Percentiles rank a stretch among this genome's conserved stretches.
Evolutionary conservation across 2,797 vertebrate species (phyloP).

Genomic region (Rhinogobio ventralis): DNA sequence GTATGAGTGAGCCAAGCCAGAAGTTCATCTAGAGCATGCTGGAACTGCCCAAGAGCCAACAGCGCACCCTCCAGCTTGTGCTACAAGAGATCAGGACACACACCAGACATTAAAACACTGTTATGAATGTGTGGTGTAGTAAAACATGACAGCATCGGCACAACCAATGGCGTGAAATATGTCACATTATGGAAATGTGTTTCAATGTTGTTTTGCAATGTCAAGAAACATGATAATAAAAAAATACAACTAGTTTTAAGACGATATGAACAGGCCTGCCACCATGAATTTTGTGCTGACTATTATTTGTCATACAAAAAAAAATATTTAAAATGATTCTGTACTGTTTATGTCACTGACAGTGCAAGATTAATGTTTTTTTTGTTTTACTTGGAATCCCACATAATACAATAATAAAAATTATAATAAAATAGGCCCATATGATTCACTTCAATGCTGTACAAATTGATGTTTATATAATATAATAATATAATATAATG

Average conservation of each 20-base stretch:
- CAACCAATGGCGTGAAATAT: background rate
- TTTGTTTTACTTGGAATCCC: too few relatives aligned
- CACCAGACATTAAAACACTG: conserved; percentile 49
- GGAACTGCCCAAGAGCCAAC: conserved; percentile 96
- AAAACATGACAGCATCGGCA: background rate
- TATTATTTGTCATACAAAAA: too few relatives aligned
- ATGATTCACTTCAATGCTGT: background rate
- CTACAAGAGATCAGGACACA: conserved; percentile 73
- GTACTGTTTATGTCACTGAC: too few relatives aligned
- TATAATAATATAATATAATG: background rate
- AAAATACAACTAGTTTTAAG: too few relatives aligned
- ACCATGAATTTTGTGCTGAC: too few relatives aligned
- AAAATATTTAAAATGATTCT: too few relatives aligned
- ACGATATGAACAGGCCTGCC: too few relatives aligned
- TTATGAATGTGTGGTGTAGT: background rate
- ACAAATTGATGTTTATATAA: background rate
- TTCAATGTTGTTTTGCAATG: background rate
- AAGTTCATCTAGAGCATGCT: conserved; percentile 95
- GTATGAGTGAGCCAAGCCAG: conserved; percentile 95
- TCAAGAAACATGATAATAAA: background rate
- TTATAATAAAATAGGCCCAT: background rate
- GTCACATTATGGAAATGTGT: background rate
- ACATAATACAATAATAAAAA: too few relatives aligned
- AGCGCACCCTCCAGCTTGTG: conserved; percentile 97
- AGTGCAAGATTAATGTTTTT: too few relatives aligned